Conservation (phyloP, 1,140 invertebrate species). For the Metaphire vulgaris region DNA sequence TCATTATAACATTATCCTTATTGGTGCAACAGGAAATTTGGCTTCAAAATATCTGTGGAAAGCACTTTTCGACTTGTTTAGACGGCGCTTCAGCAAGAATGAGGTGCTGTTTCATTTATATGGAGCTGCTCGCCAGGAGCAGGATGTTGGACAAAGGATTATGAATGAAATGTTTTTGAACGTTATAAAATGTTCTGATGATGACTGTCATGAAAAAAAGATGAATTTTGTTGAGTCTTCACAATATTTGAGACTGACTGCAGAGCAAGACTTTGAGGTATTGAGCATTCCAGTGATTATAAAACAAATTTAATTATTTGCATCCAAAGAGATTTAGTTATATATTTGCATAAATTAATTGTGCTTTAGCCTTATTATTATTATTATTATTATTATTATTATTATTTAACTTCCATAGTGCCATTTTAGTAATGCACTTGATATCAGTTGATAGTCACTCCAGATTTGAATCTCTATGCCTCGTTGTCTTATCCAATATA, state of each 20-base stretch:
- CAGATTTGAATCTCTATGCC: too few relatives aligned
- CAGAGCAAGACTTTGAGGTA: constrained; percentile 17
- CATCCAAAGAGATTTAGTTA: too few relatives aligned
- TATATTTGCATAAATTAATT: too few relatives aligned
- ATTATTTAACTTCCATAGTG: too few relatives aligned
- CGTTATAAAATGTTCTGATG: constrained; percentile 22
- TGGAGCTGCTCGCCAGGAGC: constrained; percentile 31
- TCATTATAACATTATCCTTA: constrained; percentile 24
- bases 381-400: too few relatives aligned
- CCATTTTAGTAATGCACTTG: too few relatives aligned
- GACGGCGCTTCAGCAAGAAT: constrained; percentile 27
- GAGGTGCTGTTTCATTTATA: constrained; percentile 38
- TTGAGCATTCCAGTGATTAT: too few relatives aligned
- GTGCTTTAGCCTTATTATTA: too few relatives aligned
- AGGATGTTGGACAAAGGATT: constrained; percentile 18
- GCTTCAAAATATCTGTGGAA: constrained; percentile 47
- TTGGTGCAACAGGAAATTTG: constrained; percentile 41
- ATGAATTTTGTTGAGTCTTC: constrained; percentile 24
- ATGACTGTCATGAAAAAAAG: constrained; percentile 22
- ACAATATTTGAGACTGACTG: constrained; percentile 26
- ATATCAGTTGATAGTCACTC: too few relatives aligned
- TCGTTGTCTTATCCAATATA: too few relatives aligned
- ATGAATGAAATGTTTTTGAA: constrained; percentile 29
- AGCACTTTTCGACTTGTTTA: constrained; percentile 39
- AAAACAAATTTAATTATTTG: too few relatives aligned